A percentile compares a stretch with the other conserved stretches of the same genome.
These are phyloP conservation scores for Sylvicapra grimmia DNA, from an alignment of 2,113 vertebrate species.

Conservation along the genomic window DNA sequence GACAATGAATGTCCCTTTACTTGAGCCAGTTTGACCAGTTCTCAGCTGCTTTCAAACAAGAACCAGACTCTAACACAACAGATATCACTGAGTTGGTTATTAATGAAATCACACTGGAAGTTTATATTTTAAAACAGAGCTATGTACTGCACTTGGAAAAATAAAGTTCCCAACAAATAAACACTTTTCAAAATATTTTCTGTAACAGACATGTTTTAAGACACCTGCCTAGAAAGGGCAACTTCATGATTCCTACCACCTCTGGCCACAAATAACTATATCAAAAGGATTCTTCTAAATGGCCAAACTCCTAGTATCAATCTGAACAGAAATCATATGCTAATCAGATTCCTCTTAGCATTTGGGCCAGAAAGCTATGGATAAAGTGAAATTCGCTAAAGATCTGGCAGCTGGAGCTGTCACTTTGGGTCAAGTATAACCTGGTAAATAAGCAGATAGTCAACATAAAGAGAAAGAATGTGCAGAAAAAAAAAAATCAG, in stretches of 20 bases:
- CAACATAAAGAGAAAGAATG: background rate
- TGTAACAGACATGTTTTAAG: background rate
- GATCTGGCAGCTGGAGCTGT: background rate
- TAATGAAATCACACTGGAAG: background rate
- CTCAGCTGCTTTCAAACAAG: background rate
- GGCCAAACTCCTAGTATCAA: background rate
- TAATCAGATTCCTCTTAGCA: background rate
- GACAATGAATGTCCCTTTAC: background rate
- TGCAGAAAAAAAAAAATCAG: background rate
- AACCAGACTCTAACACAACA: background rate
- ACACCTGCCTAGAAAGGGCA: background rate
- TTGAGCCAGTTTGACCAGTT: background rate
- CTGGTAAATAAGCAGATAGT: background rate
- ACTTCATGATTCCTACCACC: background rate
- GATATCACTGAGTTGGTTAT: background rate
- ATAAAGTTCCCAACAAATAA: background rate
- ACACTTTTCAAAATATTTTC: background rate
- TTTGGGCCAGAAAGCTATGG: background rate
- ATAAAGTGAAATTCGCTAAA: background rate
- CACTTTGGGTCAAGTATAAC: background rate
- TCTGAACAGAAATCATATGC: background rate
- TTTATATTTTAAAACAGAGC: background rate
- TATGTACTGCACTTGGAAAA: background rate
- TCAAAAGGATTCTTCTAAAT: background rate
- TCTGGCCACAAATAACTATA: background rate